Percentiles rank a stretch among this genome's conserved stretches.
Conservation (phyloP, 1,140 invertebrate genomes). For the Phocides pigmalion region DNA sequence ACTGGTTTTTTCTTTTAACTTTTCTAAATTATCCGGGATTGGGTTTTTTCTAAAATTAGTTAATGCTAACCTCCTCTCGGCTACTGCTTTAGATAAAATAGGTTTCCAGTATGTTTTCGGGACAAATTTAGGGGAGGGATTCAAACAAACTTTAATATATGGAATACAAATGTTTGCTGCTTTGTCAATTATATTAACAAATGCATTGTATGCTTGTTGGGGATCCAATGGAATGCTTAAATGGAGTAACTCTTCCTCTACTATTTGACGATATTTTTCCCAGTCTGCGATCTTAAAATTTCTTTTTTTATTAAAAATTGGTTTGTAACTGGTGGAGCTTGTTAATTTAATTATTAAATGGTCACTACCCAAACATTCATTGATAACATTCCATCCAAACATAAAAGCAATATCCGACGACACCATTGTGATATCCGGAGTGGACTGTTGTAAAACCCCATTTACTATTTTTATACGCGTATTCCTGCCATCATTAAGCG, state of each 20-base stretch:
- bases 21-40: constrained; percentile 35
- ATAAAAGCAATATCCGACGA: constrained; percentile 35
- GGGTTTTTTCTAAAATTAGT: constrained; percentile 39
- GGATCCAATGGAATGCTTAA: neutral
- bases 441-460: constrained; percentile 22
- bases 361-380: constrained; percentile 41
- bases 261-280: constrained; percentile 25
- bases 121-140: constrained; percentile 30
- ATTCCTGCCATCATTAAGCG: constrained; percentile 34
- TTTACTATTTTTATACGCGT: constrained; percentile 37
- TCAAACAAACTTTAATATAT: constrained; percentile 21
- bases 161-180: constrained; percentile 40
- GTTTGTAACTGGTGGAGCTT: neutral
- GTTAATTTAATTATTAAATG: constrained; percentile 41
- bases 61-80: constrained; percentile 26
- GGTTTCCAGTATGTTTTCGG: constrained; percentile 38
- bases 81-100: constrained; percentile 19
- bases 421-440: constrained; percentile 38
- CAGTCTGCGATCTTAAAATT: constrained; percentile 43
- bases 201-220: constrained; percentile 34
- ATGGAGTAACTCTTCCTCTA: constrained; percentile 3
- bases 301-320: constrained; percentile 19
- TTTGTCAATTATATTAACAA: constrained; percentile 37
- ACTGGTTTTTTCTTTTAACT: constrained; percentile 17
- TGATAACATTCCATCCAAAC: constrained; percentile 37